phyloP scores from a whole-genome alignment of 2,797 vertebrate species.

The Halcyon badia region DNA sequence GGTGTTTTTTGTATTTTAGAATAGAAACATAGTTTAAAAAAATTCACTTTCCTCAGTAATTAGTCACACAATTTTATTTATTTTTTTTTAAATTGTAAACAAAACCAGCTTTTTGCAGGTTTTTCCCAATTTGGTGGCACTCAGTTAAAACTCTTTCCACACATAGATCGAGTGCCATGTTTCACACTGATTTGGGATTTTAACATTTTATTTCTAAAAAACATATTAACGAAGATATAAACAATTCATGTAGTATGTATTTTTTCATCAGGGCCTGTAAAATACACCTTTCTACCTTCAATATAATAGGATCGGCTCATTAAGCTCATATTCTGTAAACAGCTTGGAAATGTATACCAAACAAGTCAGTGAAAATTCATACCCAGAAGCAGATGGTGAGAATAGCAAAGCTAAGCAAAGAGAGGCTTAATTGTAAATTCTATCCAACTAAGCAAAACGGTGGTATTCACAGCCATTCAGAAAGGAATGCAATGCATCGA shows the following conservation, averaged over 20 bases:
- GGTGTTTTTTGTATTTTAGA: neutral
- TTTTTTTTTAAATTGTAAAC: neutral
- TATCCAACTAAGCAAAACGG: conserved; percentile 42
- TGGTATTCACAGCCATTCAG: neutral
- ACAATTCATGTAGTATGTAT: neutral
- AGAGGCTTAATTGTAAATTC: conserved; percentile 59
- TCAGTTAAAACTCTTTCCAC: conserved; percentile 24
- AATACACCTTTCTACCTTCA: conserved; percentile 52
- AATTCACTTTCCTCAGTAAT: neutral
- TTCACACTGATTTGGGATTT: neutral
- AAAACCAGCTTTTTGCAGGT: conserved; percentile 29
- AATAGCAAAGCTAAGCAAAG: conserved; percentile 71
- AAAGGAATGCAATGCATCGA: neutral
- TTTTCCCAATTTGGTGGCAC: neutral
- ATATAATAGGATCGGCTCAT: conserved; percentile 57
- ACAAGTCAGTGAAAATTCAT: conserved; percentile 67
- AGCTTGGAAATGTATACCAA: conserved; percentile 67
- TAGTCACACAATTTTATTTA: neutral
- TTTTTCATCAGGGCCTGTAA: conserved; percentile 38
- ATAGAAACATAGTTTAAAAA: neutral
- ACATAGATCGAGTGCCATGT: neutral
- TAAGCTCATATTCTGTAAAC: conserved; percentile 62
- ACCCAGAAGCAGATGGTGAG: conserved; percentile 73
- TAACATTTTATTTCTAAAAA: conserved; percentile 20
- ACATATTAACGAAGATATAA: neutral